These are phyloP conservation scores for Galbula dea DNA, from an alignment of 2,113 vertebrate genomes.

Conservation along the genomic window DNA sequence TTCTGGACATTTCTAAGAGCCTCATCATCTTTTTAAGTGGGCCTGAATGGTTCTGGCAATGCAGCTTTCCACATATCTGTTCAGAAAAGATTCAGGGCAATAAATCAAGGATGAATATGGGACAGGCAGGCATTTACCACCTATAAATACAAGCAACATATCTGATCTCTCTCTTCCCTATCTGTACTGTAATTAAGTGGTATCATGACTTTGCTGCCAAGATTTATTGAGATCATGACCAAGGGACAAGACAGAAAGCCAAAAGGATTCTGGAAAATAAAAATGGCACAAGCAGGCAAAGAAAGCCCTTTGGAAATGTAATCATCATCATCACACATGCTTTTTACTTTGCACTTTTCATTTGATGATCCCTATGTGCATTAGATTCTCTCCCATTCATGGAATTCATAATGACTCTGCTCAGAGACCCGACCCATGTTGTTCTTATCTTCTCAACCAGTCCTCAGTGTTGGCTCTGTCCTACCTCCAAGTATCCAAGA, in stretches of 20 bases:
- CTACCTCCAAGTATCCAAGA: not conserved
- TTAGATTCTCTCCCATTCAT: not conserved
- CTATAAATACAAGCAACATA: not conserved
- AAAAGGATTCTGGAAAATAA: not conserved
- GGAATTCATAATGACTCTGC: not conserved
- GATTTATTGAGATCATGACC: not conserved
- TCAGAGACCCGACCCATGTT: not conserved
- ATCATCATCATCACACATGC: not conserved
- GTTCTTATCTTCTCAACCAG: not conserved
- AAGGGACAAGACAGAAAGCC: not conserved
- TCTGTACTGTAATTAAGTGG: not conserved
- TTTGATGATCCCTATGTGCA: not conserved
- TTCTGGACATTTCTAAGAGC: not conserved
- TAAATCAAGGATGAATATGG: not conserved
- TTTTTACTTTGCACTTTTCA: not conserved
- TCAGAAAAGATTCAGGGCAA: not conserved
- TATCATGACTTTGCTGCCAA: not conserved
- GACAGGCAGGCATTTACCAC: not conserved
- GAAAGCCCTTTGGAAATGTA: not conserved
- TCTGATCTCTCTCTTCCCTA: not conserved
- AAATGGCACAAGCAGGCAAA: not conserved
- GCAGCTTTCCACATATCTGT: not conserved
- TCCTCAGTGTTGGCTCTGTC: not conserved
- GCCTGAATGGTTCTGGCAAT: not conserved
- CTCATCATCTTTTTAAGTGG: not conserved